Evolutionary conservation across 1,140 invertebrate genomes (phyloP), one percentile per base, ranked within the genome.

Genomic region (Diploscapter pachys): DNA sequence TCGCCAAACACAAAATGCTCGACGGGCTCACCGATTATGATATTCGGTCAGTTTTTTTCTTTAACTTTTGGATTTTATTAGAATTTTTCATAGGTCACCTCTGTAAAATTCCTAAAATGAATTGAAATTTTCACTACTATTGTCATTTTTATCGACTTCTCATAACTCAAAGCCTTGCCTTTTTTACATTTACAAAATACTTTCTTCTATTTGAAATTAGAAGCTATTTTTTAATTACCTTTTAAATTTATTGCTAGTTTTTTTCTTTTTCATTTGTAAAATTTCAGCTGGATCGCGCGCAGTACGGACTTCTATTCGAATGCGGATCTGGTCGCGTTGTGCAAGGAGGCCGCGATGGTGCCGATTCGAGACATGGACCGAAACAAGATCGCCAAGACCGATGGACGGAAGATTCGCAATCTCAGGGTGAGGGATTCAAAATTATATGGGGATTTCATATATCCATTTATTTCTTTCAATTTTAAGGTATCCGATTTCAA

Each of bases 1-100:
- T 98, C 68, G 82, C 83, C 5, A 89, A 89, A 6, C 91, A 95
- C 79, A 87, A 87, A 0, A 89, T 92, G 81, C 85, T 88, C 31
- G 54, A 69, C 59, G 53, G 62, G 49, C 55, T 82, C 5, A 73
- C 31, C 9, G 59, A 64, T 6, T 59, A 51, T 53, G 75, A 82
- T 52, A 76, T 82, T 54, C 64, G 79, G 79, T 80, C 51, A 69
- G 61, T 59, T 59, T 31, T 75, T 5, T 11, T 31, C 31, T 31
- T 31, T 31, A 31, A 31, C 31, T 31, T 31, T 31, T 31, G 31
- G n/a, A n/a, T 1, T 31, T 31, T 31, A 31, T 31, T 31, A 31
- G 31, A 31, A 31, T 31, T 31, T 0, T 31, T 31, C 31, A 31
- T 31, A 31, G 31, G 31, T 1, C 31, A 31, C 1, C 31, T 31